Percentiles rank a stretch among this genome's conserved stretches.
phyloP scores from a whole-genome alignment of 2,888 invertebrate species.

The Eurytoma adleriae region DNA sequence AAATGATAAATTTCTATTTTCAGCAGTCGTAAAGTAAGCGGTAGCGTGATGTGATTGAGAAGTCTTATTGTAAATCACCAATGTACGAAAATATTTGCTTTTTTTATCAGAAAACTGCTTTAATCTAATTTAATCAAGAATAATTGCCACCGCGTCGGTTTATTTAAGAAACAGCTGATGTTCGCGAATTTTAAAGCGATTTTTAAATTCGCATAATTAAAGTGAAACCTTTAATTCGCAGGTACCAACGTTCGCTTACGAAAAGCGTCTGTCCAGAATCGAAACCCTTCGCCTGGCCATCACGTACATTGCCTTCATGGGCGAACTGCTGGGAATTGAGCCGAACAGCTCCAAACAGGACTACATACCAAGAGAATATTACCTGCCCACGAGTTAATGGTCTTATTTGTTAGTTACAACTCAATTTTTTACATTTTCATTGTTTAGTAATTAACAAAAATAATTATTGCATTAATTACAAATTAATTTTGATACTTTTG shows the following conservation, averaged over 20 bases:
- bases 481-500: no score
- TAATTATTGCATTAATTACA: not conserved
- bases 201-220: not conserved
- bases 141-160: no score
- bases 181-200: no score
- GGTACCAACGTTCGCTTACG: slow-evolving; percentile 97
- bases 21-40: no score
- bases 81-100: no score
- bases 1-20: no score
- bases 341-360: slow-evolving; percentile 71
- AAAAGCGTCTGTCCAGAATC: slow-evolving; percentile 95
- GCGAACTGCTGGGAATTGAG: slow-evolving; percentile 83
- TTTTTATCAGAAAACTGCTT: no score
- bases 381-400: slow-evolving; percentile 61
- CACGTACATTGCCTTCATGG: slow-evolving; percentile 98
- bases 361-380: slow-evolving; percentile 73
- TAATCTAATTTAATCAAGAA: no score
- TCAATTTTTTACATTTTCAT: not conserved
- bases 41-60: no score
- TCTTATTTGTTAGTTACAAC: not conserved
- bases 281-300: slow-evolving; percentile 96
- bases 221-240: slow-evolving; percentile 66
- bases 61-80: no score
- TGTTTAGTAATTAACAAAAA: not conserved
- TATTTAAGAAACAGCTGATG: no score